Evolutionary conservation across 2,888 invertebrate genomes (phyloP).

Genomic region (Cheilosia pagana): DNA sequence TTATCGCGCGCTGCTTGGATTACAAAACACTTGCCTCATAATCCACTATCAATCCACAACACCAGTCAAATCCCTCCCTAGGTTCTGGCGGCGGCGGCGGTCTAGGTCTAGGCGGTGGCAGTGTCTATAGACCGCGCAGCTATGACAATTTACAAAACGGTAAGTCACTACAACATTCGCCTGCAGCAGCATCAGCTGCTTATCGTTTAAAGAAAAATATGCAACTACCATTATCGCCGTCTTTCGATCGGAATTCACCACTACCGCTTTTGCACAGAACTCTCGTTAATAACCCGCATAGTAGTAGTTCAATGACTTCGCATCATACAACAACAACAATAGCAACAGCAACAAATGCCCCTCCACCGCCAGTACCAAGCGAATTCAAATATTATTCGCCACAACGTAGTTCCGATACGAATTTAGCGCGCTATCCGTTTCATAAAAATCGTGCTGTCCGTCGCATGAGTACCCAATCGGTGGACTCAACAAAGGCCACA

Average conservation of each 20-base stretch:
- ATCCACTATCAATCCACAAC: constrained; percentile 36
- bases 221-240: constrained; percentile 83
- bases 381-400: constrained; percentile 83
- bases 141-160: constrained; percentile 84
- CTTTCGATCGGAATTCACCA: constrained; percentile 83
- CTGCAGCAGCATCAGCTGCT: constrained; percentile 80
- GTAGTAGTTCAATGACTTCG: constrained; percentile 69
- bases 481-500: constrained; percentile 82
- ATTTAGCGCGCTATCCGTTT: constrained; percentile 82
- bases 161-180: constrained; percentile 82
- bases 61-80: constrained; percentile 82
- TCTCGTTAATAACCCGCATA: constrained; percentile 75
- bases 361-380: constrained; percentile 81
- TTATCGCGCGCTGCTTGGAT: constrained; percentile 57
- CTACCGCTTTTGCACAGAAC: constrained; percentile 82
- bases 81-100: constrained; percentile 79
- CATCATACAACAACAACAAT: constrained; percentile 79
- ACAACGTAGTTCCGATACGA: constrained; percentile 81
- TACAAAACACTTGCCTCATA: constrained; percentile 51
- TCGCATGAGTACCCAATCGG: constrained; percentile 82
- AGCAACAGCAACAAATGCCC: constrained; percentile 80
- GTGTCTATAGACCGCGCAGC: constrained; percentile 82
- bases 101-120: constrained; percentile 78
- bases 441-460: constrained; percentile 82
- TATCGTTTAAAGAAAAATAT: constrained; percentile 81